These are phyloP conservation scores for Fundulus diaphanus DNA, from an alignment of 2,797 vertebrate genomes.

Conservation along the genomic window DNA sequence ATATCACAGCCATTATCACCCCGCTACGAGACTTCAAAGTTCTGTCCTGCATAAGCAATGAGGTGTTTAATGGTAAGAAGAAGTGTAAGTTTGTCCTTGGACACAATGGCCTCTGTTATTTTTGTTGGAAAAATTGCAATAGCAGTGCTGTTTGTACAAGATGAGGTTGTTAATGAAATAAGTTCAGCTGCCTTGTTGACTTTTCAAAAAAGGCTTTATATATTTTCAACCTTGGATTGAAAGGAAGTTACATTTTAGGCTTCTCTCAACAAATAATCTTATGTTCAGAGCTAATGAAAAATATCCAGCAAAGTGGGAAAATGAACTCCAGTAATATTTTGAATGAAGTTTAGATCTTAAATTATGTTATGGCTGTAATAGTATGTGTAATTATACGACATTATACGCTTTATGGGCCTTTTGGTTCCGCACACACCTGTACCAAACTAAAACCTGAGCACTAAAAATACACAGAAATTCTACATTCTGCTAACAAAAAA, in stretches of 20 bases:
- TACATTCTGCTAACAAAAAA: too few relatives aligned
- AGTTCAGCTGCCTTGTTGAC: not conserved
- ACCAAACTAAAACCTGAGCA: too few relatives aligned
- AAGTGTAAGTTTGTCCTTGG: not conserved
- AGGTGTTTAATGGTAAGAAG: slow-evolving; percentile 86
- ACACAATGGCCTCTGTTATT: not conserved
- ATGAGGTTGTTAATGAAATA: not conserved
- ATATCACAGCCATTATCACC: slow-evolving; percentile 88
- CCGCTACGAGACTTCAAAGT: slow-evolving; percentile 86
- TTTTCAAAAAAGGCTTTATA: not conserved
- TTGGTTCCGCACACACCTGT: too few relatives aligned
- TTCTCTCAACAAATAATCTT: not conserved
- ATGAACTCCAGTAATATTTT: not conserved
- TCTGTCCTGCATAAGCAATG: slow-evolving; percentile 79
- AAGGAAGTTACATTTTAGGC: not conserved
- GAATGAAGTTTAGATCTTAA: not conserved
- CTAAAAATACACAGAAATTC: too few relatives aligned
- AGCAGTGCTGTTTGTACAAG: not conserved
- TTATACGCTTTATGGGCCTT: too few relatives aligned
- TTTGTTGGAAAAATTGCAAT: not conserved
- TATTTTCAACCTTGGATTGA: not conserved
- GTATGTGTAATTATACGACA: not conserved
- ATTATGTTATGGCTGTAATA: not conserved
- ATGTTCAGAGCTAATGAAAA: not conserved
- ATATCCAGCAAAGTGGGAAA: not conserved